A percentile compares a stretch with the other conserved stretches of the same genome.
Conservation (phyloP, 2,113 vertebrate species). For the Lynx canadensis region DNA sequence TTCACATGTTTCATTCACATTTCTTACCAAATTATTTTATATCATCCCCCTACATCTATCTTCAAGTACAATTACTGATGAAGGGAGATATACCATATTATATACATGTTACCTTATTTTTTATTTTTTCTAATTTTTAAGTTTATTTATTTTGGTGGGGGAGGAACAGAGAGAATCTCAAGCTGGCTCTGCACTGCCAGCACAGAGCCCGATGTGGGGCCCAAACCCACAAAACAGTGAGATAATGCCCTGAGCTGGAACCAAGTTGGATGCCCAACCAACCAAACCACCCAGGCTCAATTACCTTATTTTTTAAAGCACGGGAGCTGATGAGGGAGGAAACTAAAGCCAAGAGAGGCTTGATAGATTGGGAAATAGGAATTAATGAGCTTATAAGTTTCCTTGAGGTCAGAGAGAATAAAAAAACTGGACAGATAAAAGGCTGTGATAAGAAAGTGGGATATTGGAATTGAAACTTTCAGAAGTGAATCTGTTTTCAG, state of each 20-base stretch:
- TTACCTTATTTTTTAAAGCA: slow-evolving; percentile 15
- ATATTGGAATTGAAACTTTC: neutral
- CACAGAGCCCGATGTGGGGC: no score
- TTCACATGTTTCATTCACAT: neutral
- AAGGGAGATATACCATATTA: neutral
- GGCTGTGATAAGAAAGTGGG: neutral
- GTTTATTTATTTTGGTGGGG: neutral
- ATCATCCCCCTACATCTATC: neutral
- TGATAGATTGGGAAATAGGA: neutral
- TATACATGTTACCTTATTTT: neutral
- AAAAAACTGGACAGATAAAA: neutral
- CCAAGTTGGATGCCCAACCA: no score
- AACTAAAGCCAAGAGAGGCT: neutral
- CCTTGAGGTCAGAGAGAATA: neutral
- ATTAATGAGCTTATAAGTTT: neutral
- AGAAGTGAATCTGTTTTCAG: neutral
- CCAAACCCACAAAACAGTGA: no score
- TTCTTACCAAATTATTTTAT: neutral
- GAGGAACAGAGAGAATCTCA: no score
- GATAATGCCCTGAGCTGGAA: no score
- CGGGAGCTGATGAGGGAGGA: neutral
- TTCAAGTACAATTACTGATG: neutral
- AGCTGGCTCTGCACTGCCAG: no score
- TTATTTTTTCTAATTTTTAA: neutral
- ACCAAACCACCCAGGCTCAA: no score